These are phyloP conservation scores for Manduca sexta DNA, from an alignment of 1,140 invertebrate genomes.

Conservation along the genomic window DNA sequence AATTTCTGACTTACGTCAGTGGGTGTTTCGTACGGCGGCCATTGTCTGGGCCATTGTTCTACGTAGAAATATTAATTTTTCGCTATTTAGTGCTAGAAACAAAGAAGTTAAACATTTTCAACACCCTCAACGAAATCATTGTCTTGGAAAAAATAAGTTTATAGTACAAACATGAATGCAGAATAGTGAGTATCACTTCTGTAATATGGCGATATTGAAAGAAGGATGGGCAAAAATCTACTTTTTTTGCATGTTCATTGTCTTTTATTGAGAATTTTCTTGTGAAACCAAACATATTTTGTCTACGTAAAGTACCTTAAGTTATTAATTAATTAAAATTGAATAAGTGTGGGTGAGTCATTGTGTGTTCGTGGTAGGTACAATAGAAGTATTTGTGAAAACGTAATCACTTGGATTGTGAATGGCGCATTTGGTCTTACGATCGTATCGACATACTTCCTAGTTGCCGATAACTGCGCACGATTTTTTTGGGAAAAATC, in stretches of 20 bases:
- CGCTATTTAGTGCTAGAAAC: conserved; percentile 62
- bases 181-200: conserved; percentile 63
- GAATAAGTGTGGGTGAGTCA: conserved; percentile 49
- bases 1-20: conserved; percentile 69
- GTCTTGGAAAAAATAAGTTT: conserved; percentile 48
- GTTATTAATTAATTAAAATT: conserved; percentile 1
- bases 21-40: conserved; percentile 68
- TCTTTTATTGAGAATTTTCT: conserved; percentile 14
- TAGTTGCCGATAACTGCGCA: conserved; percentile 2
- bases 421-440: conserved; percentile 45
- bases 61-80: conserved; percentile 65
- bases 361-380: conserved; percentile 49
- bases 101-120: conserved; percentile 54
- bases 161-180: conserved; percentile 70
- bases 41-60: conserved; percentile 71
- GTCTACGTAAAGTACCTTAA: background rate
- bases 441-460: conserved; percentile 22
- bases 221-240: conserved; percentile 51
- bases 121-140: conserved; percentile 38
- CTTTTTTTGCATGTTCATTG: conserved; percentile 45
- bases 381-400: conserved; percentile 40
- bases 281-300: background rate
- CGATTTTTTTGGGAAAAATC: background rate
- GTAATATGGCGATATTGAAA: conserved; percentile 41
- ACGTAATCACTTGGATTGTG: conserved; percentile 56